Conservation (phyloP, 1,140 invertebrate genomes). For the Andrena cerasifolii region DNA sequence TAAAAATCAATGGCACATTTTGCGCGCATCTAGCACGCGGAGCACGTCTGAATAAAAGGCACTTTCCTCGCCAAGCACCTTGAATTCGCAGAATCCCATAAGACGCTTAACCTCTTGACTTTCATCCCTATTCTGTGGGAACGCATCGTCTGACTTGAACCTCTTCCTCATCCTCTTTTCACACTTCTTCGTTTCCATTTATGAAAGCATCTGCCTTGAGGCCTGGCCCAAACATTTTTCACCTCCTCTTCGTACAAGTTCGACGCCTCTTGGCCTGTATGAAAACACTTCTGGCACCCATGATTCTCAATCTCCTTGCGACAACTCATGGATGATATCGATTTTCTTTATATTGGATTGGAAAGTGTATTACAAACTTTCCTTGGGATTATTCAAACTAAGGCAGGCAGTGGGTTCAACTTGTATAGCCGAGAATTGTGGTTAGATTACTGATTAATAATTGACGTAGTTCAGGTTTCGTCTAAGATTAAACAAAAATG, state of each 20-base stretch:
- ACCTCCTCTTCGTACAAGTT: slow-evolving; percentile 21
- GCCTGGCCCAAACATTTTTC: slow-evolving; percentile 21
- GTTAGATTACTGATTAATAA: no score
- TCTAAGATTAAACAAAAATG: no score
- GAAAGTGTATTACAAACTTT: no score
- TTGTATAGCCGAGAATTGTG: no score
- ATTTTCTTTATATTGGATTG: neutral
- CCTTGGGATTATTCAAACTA: no score
- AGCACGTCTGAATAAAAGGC: slow-evolving; percentile 64
- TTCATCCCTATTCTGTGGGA: slow-evolving; percentile 56
- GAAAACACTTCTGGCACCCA: neutral
- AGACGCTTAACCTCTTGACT: slow-evolving; percentile 68
- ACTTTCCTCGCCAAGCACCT: slow-evolving; percentile 55
- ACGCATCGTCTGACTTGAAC: slow-evolving; percentile 41
- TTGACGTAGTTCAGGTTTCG: no score
- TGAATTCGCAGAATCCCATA: slow-evolving; percentile 59
- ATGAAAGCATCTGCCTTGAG: slow-evolving; percentile 6
- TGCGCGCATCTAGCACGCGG: slow-evolving; percentile 59
- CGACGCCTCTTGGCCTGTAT: slow-evolving; percentile 5
- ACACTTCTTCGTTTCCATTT: slow-evolving; percentile 16
- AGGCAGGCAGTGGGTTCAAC: no score
- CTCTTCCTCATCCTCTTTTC: neutral
- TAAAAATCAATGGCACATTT: slow-evolving; percentile 71
- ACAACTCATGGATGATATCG: neutral
- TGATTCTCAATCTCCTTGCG: neutral